These are phyloP conservation scores for Eupithecia dodoneata DNA, from an alignment of 2,888 invertebrate species.

Conservation along the genomic window DNA sequence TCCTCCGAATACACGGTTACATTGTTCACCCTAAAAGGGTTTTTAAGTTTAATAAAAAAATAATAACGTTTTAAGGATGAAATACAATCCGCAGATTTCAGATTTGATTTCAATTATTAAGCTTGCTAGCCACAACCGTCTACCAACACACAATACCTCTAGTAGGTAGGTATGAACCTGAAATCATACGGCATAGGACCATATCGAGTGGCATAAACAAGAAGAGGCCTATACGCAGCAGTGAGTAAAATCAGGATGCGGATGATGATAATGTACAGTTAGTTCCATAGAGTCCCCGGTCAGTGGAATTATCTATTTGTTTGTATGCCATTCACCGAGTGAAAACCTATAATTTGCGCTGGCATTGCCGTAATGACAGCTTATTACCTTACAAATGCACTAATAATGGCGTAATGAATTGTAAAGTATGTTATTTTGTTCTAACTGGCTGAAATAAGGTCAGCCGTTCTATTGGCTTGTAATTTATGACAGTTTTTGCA, in stretches of 20 bases:
- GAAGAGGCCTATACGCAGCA: not conserved
- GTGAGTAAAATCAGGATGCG: not conserved
- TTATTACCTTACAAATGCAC: slow-evolving; percentile 35
- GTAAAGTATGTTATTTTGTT: slow-evolving; percentile 30
- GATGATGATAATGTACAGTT: not conserved
- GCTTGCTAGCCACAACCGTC: too few species aligned
- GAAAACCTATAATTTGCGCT: slow-evolving; percentile 42
- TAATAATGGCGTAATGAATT: slow-evolving; percentile 33
- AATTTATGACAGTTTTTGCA: not conserved
- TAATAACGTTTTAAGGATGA: too few species aligned
- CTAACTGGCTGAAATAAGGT: slow-evolving; percentile 29
- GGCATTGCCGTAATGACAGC: slow-evolving; percentile 34
- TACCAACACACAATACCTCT: too few species aligned
- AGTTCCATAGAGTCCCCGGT: slow-evolving; percentile 14
- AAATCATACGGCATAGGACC: too few species aligned
- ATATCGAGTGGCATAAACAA: not conserved
- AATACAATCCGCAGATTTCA: too few species aligned
- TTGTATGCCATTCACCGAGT: slow-evolving; percentile 25
- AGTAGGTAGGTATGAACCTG: too few species aligned
- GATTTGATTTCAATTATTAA: too few species aligned
- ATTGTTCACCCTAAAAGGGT: too few species aligned
- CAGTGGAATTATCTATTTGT: slow-evolving; percentile 9
- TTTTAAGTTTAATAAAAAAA: too few species aligned
- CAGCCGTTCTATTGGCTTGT: slow-evolving; percentile 15
- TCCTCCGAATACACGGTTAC: too few species aligned